Evolutionary conservation across 1,140 invertebrate species (phyloP).

Genomic region (Heliconius eleuchia): DNA sequence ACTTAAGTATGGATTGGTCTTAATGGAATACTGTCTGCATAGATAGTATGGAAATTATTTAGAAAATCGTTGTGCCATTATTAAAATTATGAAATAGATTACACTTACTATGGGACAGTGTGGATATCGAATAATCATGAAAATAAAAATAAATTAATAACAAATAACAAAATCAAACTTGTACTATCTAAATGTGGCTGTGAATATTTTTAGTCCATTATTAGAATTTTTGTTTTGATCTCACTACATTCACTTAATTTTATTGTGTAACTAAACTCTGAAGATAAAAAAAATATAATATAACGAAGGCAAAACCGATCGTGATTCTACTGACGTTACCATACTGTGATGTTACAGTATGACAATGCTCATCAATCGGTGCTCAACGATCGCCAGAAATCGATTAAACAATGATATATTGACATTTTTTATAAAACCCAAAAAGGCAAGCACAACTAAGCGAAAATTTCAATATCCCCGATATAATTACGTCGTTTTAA

Average conservation of each 20-base stretch:
- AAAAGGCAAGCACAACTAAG: neutral
- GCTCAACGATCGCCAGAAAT: slow-evolving; percentile 33
- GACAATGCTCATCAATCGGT: slow-evolving; percentile 30
- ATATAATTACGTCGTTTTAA: slow-evolving; percentile 19
- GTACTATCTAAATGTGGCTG: neutral
- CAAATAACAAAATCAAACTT: neutral
- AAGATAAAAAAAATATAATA: neutral
- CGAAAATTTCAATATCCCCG: slow-evolving; percentile 4
- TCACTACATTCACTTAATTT: neutral
- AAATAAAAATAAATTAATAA: neutral
- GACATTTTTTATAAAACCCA: slow-evolving; percentile 12
- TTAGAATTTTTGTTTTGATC: neutral
- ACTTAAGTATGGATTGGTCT: neutral
- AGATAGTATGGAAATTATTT: neutral
- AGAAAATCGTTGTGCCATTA: neutral
- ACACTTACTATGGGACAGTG: no score
- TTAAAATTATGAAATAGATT: neutral
- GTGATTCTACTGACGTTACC: slow-evolving; percentile 27
- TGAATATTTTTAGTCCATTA: slow-evolving; percentile 9
- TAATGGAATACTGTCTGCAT: neutral
- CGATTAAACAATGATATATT: slow-evolving; percentile 5
- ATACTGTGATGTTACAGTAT: slow-evolving; percentile 34
- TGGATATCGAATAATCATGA: no score
- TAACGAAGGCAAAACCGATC: slow-evolving; percentile 35
- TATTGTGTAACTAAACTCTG: neutral